Percentiles rank a stretch among this genome's conserved stretches.
Conservation (phyloP, 2,888 invertebrate genomes). For the Nemurella pictetii region DNA sequence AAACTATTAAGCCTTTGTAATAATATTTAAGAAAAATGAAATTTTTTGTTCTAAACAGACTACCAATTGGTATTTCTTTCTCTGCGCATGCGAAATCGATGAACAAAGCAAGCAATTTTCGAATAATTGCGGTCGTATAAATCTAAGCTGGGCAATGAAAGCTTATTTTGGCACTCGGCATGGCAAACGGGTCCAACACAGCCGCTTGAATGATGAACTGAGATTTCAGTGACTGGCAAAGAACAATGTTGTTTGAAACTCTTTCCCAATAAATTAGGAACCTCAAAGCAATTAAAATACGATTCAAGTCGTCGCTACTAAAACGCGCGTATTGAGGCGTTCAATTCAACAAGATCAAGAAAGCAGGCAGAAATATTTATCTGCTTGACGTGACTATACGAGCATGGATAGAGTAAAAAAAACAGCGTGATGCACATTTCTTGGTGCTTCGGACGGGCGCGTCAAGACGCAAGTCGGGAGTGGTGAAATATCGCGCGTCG, state of each 20-base stretch:
- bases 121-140: neutral
- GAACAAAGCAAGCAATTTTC: neutral
- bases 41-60: too few relatives aligned
- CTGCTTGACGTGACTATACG: neutral
- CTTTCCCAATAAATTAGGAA: neutral
- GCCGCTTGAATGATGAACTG: neutral
- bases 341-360: neutral
- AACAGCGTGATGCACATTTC: conserved; percentile 16
- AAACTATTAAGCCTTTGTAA: too few relatives aligned
- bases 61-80: too few relatives aligned
- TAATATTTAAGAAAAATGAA: too few relatives aligned
- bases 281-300: conserved; percentile 1
- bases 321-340: conserved; percentile 9
- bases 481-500: conserved; percentile 9
- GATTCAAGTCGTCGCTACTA: conserved; percentile 2
- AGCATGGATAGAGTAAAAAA: neutral
- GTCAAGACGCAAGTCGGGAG: conserved; percentile 29
- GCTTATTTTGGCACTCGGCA: conserved; percentile 3
- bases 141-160: neutral
- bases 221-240: conserved; percentile 12
- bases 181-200: neutral
- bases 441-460: neutral
- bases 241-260: conserved; percentile 7
- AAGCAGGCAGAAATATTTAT: neutral
- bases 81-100: neutral